Conservation (phyloP, 2,113 vertebrate species). For the Puma concolor region DNA sequence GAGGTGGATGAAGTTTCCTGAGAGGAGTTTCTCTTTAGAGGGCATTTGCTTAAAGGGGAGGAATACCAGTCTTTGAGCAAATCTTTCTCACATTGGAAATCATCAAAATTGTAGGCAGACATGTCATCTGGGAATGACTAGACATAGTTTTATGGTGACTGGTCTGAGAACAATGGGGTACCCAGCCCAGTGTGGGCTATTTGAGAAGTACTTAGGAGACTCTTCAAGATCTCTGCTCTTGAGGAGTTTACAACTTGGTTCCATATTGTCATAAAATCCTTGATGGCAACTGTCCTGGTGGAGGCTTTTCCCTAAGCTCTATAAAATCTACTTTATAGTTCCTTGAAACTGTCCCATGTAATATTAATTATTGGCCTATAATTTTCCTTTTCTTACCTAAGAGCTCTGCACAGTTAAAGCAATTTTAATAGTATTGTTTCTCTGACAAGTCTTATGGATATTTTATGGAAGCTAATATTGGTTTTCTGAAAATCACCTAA, state of each 20-base stretch:
- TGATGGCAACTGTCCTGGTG: background rate
- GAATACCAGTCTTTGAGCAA: background rate
- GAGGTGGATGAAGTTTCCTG: background rate
- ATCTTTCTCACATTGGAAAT: background rate
- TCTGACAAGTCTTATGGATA: background rate
- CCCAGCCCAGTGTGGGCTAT: background rate
- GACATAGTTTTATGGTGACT: background rate
- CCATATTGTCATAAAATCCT: background rate
- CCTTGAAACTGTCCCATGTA: background rate
- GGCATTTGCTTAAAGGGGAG: background rate
- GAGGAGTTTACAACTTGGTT: constrained; percentile 5
- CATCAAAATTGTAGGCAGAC: background rate
- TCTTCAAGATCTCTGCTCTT: background rate
- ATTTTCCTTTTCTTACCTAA: background rate
- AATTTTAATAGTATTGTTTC: background rate
- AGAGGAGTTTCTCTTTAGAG: background rate
- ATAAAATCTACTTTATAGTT: constrained; percentile 28
- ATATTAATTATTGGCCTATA: constrained; percentile 4
- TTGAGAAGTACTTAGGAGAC: background rate
- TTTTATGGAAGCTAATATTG: constrained; percentile 18
- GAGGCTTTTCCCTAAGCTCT: background rate
- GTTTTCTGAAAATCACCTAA: constrained; percentile 1
- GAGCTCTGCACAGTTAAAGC: background rate
- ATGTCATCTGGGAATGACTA: background rate
- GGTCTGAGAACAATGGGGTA: background rate